Conservation (phyloP, 1,140 invertebrate genomes). For the Plectus sambesii region DNA sequence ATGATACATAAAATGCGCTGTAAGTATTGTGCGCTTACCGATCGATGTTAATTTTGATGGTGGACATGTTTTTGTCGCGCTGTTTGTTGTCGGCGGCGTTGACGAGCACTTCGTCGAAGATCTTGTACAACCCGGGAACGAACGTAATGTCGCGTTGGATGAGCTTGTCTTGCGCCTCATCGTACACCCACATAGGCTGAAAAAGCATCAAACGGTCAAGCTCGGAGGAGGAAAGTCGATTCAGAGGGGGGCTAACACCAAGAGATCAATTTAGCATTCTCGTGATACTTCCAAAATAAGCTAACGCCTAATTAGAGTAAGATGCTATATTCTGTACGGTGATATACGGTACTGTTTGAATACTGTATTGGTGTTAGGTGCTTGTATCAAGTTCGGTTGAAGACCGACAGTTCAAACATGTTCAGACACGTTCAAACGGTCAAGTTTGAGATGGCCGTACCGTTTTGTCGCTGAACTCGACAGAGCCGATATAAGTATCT, state of each 20-base stretch:
- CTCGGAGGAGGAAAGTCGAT: too few relatives aligned
- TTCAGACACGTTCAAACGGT: too few relatives aligned
- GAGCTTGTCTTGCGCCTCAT: slow-evolving; percentile 63
- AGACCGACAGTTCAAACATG: too few relatives aligned
- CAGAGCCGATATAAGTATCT: slow-evolving; percentile 91
- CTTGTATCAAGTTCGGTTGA: too few relatives aligned
- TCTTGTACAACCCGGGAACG: slow-evolving; percentile 93
- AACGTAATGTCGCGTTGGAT: slow-evolving; percentile 72
- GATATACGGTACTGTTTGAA: too few relatives aligned
- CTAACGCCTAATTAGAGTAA: too few relatives aligned
- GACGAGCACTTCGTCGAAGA: slow-evolving; percentile 94
- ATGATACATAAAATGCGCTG: too few relatives aligned
- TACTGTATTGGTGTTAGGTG: too few relatives aligned
- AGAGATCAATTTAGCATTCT: too few relatives aligned
- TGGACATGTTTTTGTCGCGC: slow-evolving; percentile 78
- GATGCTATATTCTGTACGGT: too few relatives aligned
- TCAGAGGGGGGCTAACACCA: neutral
- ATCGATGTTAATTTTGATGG: slow-evolving; percentile 88
- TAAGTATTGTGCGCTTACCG: slow-evolving; percentile 53
- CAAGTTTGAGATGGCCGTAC: slow-evolving; percentile 18
- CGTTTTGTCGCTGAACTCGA: slow-evolving; percentile 59
- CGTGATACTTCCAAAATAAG: too few relatives aligned
- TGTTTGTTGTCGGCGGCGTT: slow-evolving; percentile 98
- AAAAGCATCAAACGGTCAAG: too few relatives aligned
- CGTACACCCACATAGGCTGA: slow-evolving; percentile 83